phyloP scores from a whole-genome alignment of 2,797 vertebrate species.

The Pseudomugil gertrudae region DNA sequence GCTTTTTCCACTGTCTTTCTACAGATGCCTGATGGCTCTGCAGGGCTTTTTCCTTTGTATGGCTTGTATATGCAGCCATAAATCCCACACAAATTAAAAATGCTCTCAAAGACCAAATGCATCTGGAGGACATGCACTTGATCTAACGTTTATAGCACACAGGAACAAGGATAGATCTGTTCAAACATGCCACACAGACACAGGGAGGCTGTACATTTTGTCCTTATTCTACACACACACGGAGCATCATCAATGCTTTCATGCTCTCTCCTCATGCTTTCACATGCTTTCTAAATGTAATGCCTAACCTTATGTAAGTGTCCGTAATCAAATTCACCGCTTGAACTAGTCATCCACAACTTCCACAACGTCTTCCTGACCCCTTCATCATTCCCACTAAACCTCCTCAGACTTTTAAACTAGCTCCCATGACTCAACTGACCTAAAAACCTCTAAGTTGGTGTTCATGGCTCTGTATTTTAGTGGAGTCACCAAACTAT shows the following conservation, averaged over 20 bases:
- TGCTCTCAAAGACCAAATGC: conserved; percentile 3
- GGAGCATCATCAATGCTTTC: conserved; percentile 1
- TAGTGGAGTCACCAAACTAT: neutral
- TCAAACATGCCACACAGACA: neutral
- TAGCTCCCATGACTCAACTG: conserved; percentile 30
- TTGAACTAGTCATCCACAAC: conserved; percentile 12
- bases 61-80: conserved; percentile 33
- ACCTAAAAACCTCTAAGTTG: conserved; percentile 34
- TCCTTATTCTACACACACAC: conserved; percentile 29
- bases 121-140: conserved; percentile 41
- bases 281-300: conserved; percentile 17
- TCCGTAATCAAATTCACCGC: conserved; percentile 23
- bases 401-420: conserved; percentile 26
- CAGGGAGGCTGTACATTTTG: conserved; percentile 49
- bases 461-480: conserved; percentile 3
- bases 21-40: conserved; percentile 16
- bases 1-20: neutral
- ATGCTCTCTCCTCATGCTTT: conserved; percentile 13
- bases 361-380: conserved; percentile 22
- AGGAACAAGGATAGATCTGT: neutral
- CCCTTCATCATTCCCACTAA: neutral
- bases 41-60: conserved; percentile 18
- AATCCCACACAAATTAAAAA: neutral
- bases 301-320: conserved; percentile 30
- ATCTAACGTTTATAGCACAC: conserved; percentile 15